phyloP scores from a whole-genome alignment of 1,140 invertebrate species.

The Holotrichia oblita region DNA sequence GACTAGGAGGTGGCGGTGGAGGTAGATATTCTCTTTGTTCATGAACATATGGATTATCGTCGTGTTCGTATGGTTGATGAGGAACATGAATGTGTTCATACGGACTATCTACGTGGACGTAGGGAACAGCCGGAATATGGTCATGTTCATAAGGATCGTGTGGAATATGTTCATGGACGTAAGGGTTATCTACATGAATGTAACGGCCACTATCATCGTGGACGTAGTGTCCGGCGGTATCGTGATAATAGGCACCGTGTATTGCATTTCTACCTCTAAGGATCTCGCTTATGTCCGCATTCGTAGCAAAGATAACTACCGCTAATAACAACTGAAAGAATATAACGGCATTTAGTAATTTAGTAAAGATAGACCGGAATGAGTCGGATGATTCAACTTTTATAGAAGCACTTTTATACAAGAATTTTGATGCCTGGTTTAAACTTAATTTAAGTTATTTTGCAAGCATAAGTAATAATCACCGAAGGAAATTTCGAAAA shows the following conservation, averaged over 20 bases:
- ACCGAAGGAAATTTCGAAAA: no score
- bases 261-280: background rate
- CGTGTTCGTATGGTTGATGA: conserved; percentile 23
- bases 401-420: no score
- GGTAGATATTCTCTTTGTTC: background rate
- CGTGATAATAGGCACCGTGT: background rate
- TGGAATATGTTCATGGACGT: background rate
- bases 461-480: no score
- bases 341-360: background rate
- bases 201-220: conserved; percentile 46
- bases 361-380: no score
- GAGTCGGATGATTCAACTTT: no score
- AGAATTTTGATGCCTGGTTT: no score
- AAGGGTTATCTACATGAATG: conserved; percentile 16
- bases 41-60: background rate
- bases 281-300: background rate
- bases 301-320: background rate
- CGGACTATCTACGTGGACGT: background rate
- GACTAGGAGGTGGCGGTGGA: background rate
- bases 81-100: conserved; percentile 9
- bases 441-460: no score
- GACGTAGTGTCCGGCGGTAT: conserved; percentile 8
- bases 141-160: background rate
- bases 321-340: background rate
- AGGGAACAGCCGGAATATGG: background rate